Base-by-base conservation (phyloP, 2,888 invertebrate genomes). In the Augiades crinisus region DNA sequence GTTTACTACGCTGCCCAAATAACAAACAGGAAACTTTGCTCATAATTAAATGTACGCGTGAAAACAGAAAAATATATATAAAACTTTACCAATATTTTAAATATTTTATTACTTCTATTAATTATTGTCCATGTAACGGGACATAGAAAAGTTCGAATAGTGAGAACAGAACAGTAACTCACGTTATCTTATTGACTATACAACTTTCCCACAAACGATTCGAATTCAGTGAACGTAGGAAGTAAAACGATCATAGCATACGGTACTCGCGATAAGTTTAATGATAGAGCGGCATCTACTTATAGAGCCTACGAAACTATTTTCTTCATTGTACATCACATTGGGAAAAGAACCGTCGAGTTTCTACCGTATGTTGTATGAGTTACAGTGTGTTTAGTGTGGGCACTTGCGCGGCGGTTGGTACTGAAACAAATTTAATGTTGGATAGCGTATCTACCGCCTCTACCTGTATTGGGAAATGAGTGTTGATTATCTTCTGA, bases 161-260 rank as follows among this genome's bases (percentile, higher is more conserved):
- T n/a, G n/a, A n/a, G n/a, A n/a, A n/a, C n/a, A n/a, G n/a, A n/a
- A n/a, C n/a, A n/a, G 27, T 10, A 10, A 10, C 12, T 19, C 16
- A 8, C n/a, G n/a, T 30, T 36, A 47, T 30, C 46, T 19, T 21
- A 24, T 13, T 21, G 2, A 21, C 37, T 5, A 14, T 17, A 24
- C 24, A 47, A 47, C 46, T 47, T 47, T 47, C 46, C 46, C 46
- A 36, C 46, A 47, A 47, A 37, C 17, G 27, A 37, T 47, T 19
- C 36, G 17, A 47, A 47, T 47, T 30, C 46, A 47, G 37, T 47
- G 46, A 44, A 21, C 43, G 43, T 44, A 31, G 43, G 36, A 27
- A 47, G 37, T 17, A 12, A 17, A 13, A 21, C 33, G 37, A 46
- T 46, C 37, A 37, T 16, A 36, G 30, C 12, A 37, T 47, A 47